Conservation (phyloP, 2,797 vertebrate genomes). For the Prionace glauca region DNA sequence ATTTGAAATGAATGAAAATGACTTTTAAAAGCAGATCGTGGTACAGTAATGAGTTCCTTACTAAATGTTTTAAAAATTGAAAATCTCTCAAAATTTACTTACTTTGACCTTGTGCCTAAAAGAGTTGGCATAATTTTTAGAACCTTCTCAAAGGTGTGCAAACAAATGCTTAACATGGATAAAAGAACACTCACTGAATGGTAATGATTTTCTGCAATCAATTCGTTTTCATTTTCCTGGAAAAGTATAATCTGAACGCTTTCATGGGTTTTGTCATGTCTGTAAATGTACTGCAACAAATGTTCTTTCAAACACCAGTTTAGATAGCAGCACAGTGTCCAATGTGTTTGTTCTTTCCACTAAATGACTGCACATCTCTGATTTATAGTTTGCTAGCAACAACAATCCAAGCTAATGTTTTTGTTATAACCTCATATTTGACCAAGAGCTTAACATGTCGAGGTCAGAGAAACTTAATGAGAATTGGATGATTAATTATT, state of each 20-base stretch:
- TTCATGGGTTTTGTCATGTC: background rate
- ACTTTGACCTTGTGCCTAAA: background rate
- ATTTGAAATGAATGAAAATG: background rate
- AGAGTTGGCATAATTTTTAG: background rate
- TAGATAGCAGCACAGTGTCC: background rate
- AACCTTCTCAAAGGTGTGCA: background rate
- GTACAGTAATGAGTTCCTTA: too few relatives aligned
- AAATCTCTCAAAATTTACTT: background rate
- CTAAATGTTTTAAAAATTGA: too few relatives aligned
- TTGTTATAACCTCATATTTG: background rate
- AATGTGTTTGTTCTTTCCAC: background rate
- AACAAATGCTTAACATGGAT: background rate
- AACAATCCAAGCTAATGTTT: background rate
- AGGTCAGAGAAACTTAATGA: background rate
- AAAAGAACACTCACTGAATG: background rate
- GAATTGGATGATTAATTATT: background rate
- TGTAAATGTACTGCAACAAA: background rate
- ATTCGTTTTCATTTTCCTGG: background rate
- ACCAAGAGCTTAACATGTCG: background rate
- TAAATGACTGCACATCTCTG: background rate
- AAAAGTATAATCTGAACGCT: background rate
- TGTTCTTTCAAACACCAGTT: background rate
- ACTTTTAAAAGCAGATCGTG: background rate
- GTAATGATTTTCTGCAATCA: background rate
- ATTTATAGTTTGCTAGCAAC: background rate